Base-by-base conservation (phyloP, 2,113 vertebrate species). In the Blennius ocellaris region DNA sequence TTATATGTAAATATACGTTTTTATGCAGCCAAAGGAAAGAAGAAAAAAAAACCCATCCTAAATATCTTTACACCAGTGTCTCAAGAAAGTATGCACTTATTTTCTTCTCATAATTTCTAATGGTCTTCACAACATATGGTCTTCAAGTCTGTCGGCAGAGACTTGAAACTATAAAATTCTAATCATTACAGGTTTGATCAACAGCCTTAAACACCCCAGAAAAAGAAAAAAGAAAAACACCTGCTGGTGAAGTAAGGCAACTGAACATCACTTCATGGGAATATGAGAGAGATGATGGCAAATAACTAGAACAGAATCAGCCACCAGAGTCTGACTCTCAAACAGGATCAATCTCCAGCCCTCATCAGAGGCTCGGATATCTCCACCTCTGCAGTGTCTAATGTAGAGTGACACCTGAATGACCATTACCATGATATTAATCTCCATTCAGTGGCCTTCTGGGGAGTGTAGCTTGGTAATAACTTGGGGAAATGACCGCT, bases 391-490 rank as follows among this genome's bases (percentile, higher is more conserved):
- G 70, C 67, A 69, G 47, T 65, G 30, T 44, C 74, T 76, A 76
- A 84, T 76, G 76, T 57, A 69, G 50, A 74, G 21, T 66, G 69
- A 77, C 80, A 84, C 49, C 67, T 55, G 53, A 70, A 67, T 80
- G 64, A 79, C 75, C 82, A 77, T 83, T 83, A 75, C 65, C 52
- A 39, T 73, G 63, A 76, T 80, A 85, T 87, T 68, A 69, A 73
- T 88, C 80, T 83, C 78, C 15, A 77, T 83, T 81, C 71, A 21
- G 6, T 59, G 66, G 55, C 55, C 64, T 82, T 74, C 66, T 57
- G 53, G 66, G 60, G 72, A 76, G 60, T 53, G 45, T 30, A 55
- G 21, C 54, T 48, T 11, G 50, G 41, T 81, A 85, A 87, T 80
- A 78, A 76, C 37, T 76, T 72, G 41, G 54, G 72, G 39, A 81